Base-by-base conservation (phyloP, 2,888 invertebrate genomes). In the Allacma fusca region DNA sequence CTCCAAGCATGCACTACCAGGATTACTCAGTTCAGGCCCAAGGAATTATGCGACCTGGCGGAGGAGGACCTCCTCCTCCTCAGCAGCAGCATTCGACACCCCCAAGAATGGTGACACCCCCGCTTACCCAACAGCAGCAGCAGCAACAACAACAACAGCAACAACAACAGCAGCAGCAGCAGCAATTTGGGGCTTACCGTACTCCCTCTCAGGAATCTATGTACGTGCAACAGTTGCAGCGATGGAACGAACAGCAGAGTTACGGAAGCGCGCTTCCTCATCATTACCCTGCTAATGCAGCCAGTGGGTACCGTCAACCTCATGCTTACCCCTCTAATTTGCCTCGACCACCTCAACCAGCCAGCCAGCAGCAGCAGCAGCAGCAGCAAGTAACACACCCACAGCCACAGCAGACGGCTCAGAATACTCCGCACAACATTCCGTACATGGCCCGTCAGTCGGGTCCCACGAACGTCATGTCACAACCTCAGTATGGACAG, bases 321-420 rank as follows among this genome's bases (percentile, higher is more conserved):
- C 82, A 82, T 78, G 82, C 81, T 12, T 79, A 83, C 82, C 78
- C 83, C 82, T 81, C 84, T 62, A 83, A 80, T 75, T 74, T 84
- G 16, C 81, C 83, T 13, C 70, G 83, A 71, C 84, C 83, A 0
- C 84, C 84, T 1, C 83, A 83, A 68, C 82, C 80, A 13, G 68
- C 50, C n/a, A 44, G 50, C n/a, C 57, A n/a, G n/a, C n/a, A n/a
- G n/a, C n/a, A n/a, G n/a, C n/a, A n/a, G n/a, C n/a, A 74, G 57
- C 79, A 75, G 67, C 80, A 78, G 24, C 73, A 73, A 40, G 34
- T 26, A 40, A 40, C 75, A 43, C 75, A 75, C 57, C 67, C 75
- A 29, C 84, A 76, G 79, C 83, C 88, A 88, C 85, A 88, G 85
- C 89, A 89, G 85, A 87, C 86, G 85, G 81, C 86, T 85, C 83